phyloP scores from a whole-genome alignment of 2,888 invertebrate genomes.

The Ophion ventricosus region DNA sequence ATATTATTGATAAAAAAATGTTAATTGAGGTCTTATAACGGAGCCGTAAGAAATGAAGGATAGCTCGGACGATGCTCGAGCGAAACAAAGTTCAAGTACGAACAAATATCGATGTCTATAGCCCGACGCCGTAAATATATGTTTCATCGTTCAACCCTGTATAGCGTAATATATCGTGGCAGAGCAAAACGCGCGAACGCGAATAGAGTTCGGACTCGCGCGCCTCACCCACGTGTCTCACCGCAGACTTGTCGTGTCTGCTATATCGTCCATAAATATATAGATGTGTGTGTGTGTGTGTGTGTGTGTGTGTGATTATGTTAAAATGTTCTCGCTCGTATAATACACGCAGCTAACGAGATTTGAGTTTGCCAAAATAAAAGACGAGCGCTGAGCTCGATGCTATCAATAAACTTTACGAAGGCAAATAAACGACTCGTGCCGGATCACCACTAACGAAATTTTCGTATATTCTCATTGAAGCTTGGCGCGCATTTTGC shows the following conservation, averaged over 20 bases:
- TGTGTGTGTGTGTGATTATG: conserved; percentile 16
- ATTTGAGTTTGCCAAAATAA: conserved; percentile 54
- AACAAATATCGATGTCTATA: neutral
- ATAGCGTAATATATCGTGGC: too few species aligned
- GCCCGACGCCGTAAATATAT: too few species aligned
- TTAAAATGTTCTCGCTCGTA: conserved; percentile 49
- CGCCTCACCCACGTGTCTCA: conserved; percentile 52
- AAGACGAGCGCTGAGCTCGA: conserved; percentile 63
- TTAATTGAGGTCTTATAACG: too few species aligned
- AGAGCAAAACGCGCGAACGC: conserved; percentile 10
- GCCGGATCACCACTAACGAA: neutral
- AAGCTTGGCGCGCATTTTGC: conserved; percentile 7
- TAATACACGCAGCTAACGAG: conserved; percentile 55
- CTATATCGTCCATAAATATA: neutral
- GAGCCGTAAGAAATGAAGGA: too few species aligned
- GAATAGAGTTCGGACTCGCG: conserved; percentile 60
- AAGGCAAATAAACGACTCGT: conserved; percentile 48
- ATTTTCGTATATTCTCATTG: conserved; percentile 1
- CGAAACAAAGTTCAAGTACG: neutral
- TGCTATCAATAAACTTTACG: conserved; percentile 79
- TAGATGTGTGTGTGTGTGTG: neutral
- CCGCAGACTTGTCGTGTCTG: conserved; percentile 3
- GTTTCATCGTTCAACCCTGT: too few species aligned
- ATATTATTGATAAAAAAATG: too few species aligned
- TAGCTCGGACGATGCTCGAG: too few species aligned